Evolutionary conservation across 2,888 invertebrate genomes (phyloP), one percentile per base, ranked within the genome.

Genomic region (Sinohyriopsis cumingii): DNA sequence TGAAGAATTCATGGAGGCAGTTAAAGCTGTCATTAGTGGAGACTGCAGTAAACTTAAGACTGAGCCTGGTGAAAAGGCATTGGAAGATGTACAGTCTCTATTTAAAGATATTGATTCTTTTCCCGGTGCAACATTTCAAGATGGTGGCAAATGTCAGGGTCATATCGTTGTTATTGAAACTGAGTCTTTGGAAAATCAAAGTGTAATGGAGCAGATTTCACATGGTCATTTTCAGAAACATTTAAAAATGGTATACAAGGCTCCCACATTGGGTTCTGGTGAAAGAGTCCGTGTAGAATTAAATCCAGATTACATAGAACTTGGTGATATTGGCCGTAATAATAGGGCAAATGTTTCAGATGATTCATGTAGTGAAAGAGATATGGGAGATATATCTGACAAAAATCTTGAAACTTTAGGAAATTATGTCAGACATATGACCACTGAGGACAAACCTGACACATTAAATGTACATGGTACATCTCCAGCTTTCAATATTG

Each of bases 251-350:
- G 64, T 64, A 64, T 66, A 69, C 25, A 28, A 64, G 28, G 56
- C 56, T 45, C 45, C 45, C 9, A 15, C 45, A 45, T 45, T 45
- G 12, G 45, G 45, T 45, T 45, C 45, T 12, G 81, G 76, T 63
- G 82, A 82, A 28, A 74, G 71, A 55, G 86, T 84, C 20, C 79
- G 78, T 19, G 84, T 85, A 7, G 86, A 85, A 71, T 79, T 84
- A 18, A 85, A 84, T 53, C 75, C 80, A 15, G 79, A 83, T 68
- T 75, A 72, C 12, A 77, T 77, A 6, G 83, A 85, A 59, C 68
- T 80, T 28, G 77, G 74, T 19, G 73, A 77, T n/a, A 78, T 83
- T 28, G 71, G 72, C 9, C 64, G 68, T 22, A 59, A 67, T n/a
- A 55, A 63, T 20, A 60, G 64, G 5, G 69, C 68, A 15, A 55